Evolutionary conservation across 2,113 vertebrate species (phyloP).

Genomic region (human (Homo sapiens)): DNA sequence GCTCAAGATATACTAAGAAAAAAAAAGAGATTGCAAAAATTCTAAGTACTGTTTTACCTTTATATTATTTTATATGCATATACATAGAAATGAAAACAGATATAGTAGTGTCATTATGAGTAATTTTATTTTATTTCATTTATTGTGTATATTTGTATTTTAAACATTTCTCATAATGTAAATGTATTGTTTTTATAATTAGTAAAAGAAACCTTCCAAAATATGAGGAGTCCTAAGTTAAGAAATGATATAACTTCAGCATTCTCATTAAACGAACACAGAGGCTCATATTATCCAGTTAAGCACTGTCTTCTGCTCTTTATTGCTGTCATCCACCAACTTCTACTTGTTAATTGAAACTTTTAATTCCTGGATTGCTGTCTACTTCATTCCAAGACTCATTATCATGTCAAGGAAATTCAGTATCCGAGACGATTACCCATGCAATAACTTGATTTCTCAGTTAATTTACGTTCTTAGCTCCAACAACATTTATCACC

Average conservation of each 20-base stretch:
- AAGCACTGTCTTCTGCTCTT: neutral
- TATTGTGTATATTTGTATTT: slow-evolving; percentile 7
- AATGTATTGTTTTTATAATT: neutral
- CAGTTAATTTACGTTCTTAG: neutral
- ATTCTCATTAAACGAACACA: neutral
- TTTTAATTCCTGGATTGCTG: neutral
- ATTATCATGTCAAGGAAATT: neutral
- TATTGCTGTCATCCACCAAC: neutral
- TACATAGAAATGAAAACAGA: neutral
- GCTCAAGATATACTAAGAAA: neutral
- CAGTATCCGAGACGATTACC: neutral
- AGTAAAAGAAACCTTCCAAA: neutral
- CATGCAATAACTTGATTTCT: neutral
- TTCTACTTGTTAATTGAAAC: neutral
- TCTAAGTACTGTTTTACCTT: neutral
- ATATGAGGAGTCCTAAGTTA: neutral
- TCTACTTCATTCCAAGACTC: neutral
- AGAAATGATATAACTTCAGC: neutral
- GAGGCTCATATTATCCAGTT: neutral
- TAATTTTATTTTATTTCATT: neutral
- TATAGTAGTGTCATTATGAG: neutral
- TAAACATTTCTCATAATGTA: neutral
- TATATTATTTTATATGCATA: neutral
- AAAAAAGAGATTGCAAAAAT: neutral
- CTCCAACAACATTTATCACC: neutral